phyloP scores from a whole-genome alignment of 2,888 invertebrate species.

The Eupeodes latifasciatus region DNA sequence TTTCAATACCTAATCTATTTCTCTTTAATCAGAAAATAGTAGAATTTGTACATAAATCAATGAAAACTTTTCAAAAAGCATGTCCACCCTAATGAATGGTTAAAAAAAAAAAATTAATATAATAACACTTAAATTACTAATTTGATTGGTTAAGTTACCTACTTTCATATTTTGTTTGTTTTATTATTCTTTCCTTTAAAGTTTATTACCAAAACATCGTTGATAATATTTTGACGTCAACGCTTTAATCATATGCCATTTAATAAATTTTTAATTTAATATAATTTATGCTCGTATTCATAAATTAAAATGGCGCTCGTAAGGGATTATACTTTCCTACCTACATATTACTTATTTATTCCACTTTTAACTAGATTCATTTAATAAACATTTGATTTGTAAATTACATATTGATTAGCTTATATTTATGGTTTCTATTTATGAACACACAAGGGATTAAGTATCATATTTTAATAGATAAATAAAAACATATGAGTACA shows the following conservation, averaged over 20 bases:
- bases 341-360: background rate
- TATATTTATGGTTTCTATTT: background rate
- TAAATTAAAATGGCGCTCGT: background rate
- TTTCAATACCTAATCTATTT: too few relatives aligned
- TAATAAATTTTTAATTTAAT: background rate
- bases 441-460: background rate
- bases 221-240: too few relatives aligned
- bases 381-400: constrained; percentile 1
- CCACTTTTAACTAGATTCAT: background rate
- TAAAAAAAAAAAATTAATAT: too few relatives aligned
- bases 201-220: too few relatives aligned
- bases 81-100: too few relatives aligned
- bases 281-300: background rate
- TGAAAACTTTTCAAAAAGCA: too few relatives aligned
- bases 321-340: background rate
- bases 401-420: background rate
- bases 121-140: too few relatives aligned
- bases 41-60: too few relatives aligned
- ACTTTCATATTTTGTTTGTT: too few relatives aligned
- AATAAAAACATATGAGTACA: background rate
- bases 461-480: background rate
- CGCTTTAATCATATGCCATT: background rate
- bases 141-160: too few relatives aligned
- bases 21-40: too few relatives aligned
- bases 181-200: too few relatives aligned